Base-by-base conservation (phyloP, 2,797 vertebrate genomes). In the Enteromius radiatus region DNA sequence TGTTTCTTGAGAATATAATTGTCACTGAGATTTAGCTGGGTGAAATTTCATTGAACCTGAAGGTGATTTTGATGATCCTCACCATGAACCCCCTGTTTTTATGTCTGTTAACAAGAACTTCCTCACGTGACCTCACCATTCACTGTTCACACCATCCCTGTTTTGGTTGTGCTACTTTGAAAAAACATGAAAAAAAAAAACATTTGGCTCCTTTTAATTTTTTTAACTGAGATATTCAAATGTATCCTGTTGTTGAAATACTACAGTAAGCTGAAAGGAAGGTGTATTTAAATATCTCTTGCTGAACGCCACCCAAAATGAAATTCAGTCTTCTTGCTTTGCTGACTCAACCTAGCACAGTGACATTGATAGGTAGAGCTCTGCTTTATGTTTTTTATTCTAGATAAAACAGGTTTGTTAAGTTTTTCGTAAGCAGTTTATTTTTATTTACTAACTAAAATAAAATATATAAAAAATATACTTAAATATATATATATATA, bases 1-100 rank as follows among this genome's bases (percentile, higher is more conserved):
- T 33, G 80, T 17, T 82, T 82, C 80, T 82, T 45, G 71, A 76
- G 71, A n/a, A 23, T 28, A 26, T 45, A 36, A 75, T 82, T 64
- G 38, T 2, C 31, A 38, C 38, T 76, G 80, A 19, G 80, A 67
- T 82, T 41, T 43, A 28, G 45, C 61, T 76, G 45, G 47, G 28
- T 81, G 28, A 74, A 75, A 75, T 75, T 65, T 73, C 33, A 75
- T 64, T 63, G 26, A 33, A 61, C 67, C 78, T 59, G 36, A 52
- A 68, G 38, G 71, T 69, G n/a, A 69, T 71, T 68, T 36, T 9
- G 21, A 17, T 52, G 77, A 43, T 54, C 47, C 36, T 80, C 14
- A 45, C 5, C 8, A 61, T 26, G 21, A 63, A 63, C 41, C 38
- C 15, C 12, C 6, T 80, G 17, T 71, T 45, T 23, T 45, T 21